Percentiles rank a stretch among this genome's conserved stretches.
These are phyloP conservation scores for Drosophila basisetae DNA, from an alignment of 2,888 invertebrate species.

Conservation along the genomic window DNA sequence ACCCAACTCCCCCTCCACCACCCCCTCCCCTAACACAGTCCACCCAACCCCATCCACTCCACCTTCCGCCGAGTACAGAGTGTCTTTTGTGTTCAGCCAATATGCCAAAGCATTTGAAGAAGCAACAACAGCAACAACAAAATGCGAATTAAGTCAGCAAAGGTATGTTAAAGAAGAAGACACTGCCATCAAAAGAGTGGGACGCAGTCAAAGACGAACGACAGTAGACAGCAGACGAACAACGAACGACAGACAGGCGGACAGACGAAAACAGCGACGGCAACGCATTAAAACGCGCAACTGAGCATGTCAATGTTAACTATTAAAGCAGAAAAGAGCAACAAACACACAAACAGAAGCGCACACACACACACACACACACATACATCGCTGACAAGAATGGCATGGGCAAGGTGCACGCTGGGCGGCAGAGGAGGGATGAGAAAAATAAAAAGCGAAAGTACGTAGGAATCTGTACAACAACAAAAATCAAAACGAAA, in stretches of 20 bases:
- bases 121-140: conserved; percentile 32
- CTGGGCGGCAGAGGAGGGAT: background rate
- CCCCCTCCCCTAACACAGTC: too few relatives aligned
- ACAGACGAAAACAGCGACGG: conserved; percentile 24
- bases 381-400: conserved; percentile 48
- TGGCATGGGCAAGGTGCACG: conserved; percentile 50
- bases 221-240: conserved; percentile 1
- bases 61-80: conserved; percentile 5
- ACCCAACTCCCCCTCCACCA: background rate
- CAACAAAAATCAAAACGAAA: conserved; percentile 34
- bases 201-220: conserved; percentile 6
- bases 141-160: conserved; percentile 58
- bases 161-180: conserved; percentile 18
- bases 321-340: conserved; percentile 67
- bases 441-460: conserved; percentile 71
- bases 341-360: conserved; percentile 27
- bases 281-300: conserved; percentile 71
- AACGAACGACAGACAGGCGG: background rate
- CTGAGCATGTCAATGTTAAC: conserved; percentile 78
- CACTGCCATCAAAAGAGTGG: conserved; percentile 35
- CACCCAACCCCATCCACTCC: conserved; percentile 9
- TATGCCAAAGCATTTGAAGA: conserved; percentile 52
- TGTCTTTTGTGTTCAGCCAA: conserved; percentile 31
- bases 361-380: conserved; percentile 15
- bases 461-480: conserved; percentile 71